These are phyloP conservation scores for Noctua janthina DNA, from an alignment of 2,888 invertebrate species.

Conservation along the genomic window DNA sequence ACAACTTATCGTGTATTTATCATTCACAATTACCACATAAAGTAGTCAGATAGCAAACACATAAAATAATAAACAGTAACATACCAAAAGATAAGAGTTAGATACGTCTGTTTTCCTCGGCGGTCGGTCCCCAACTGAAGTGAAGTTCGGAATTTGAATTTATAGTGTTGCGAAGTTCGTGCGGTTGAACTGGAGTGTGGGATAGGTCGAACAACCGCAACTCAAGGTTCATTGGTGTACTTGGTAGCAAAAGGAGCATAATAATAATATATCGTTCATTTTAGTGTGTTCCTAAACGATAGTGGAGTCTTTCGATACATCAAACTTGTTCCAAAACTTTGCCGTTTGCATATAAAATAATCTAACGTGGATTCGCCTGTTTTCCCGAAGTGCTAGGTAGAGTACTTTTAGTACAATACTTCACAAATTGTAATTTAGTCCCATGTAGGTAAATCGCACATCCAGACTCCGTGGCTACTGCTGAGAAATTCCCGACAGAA, in stretches of 20 bases:
- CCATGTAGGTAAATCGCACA: neutral
- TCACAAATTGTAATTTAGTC: neutral
- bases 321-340: neutral
- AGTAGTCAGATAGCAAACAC: conserved; percentile 32
- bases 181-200: conserved; percentile 7
- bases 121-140: conserved; percentile 49
- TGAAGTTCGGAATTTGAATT: conserved; percentile 59
- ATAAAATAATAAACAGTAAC: conserved; percentile 54
- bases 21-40: conserved; percentile 26
- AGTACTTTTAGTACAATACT: neutral
- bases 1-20: conserved; percentile 45
- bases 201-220: conserved; percentile 27
- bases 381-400: neutral
- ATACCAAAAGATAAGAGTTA: conserved; percentile 42
- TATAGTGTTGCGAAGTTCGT: conserved; percentile 30
- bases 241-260: conserved; percentile 11
- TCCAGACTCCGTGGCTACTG: too few relatives aligned
- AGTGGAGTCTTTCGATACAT: neutral
- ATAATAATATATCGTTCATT: neutral
- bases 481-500: too few relatives aligned
- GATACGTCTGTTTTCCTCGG: conserved; percentile 35
- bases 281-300: neutral
- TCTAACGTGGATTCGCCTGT: neutral
- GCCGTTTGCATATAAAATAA: neutral
- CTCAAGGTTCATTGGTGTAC: conserved; percentile 22